Evolutionary conservation across 2,113 vertebrate species (phyloP), one percentile per base, ranked within the genome.

Genomic region (Melozone crissalis): DNA sequence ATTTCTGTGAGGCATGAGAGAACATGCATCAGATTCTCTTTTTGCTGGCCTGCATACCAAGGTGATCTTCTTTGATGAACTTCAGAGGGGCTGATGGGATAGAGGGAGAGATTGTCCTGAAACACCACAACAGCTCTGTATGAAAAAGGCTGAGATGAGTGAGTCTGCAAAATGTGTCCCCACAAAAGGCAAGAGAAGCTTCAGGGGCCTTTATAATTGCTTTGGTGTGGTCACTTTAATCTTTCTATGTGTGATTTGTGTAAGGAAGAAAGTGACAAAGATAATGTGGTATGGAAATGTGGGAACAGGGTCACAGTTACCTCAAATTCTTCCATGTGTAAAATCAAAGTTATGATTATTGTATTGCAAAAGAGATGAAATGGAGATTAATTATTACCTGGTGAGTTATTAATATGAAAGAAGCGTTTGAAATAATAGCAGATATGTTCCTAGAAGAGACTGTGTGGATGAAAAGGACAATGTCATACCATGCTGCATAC

Each of bases 1-100:
- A 80, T 87, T 95, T 93, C 65, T 66, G 27, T 72, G 54, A 89
- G 35, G 59, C 65, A 89, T 80, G 68, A 95, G 96, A 59, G 67
- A 84, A 85, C 58, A 87, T 52, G 26, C 62, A 74, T 68, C 39
- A 63, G 62, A 33, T 89, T 89, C 47, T 84, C 27, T 95, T 82
- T 76, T 71, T 13, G 3, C 51, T 79, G 65, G 59, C 27, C 57
- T 81, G 52, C 84, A 43, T 58, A 62, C 23, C 47, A 65, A 69
- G 21, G 33, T 43, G 55, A 82, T 28, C 27, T 87, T 37, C 26
- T n/a, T 27, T 83, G 33, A 24, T 39, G 51, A 27, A 59, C 35
- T 49, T 88, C 63, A 67, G 39, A 51, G 21, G 11, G 58, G 6
- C 31, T 69, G 28, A 46, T 8, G 19, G 44, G 10, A 9, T 73